These are phyloP conservation scores for Cirrhinus molitorella DNA, from an alignment of 2,797 vertebrate genomes.

Conservation along the genomic window DNA sequence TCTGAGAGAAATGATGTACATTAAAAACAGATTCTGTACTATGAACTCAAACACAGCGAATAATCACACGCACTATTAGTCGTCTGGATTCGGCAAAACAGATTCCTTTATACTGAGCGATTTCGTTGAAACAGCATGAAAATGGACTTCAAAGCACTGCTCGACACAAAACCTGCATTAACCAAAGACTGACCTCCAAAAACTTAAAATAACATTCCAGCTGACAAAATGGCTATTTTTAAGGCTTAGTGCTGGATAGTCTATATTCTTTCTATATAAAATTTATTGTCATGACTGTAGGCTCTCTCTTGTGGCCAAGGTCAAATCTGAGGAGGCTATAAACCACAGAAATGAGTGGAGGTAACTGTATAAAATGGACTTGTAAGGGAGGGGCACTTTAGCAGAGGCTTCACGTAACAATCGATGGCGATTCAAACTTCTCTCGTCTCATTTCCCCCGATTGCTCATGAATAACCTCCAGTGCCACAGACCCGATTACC, in stretches of 20 bases:
- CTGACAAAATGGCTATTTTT: constrained; percentile 29
- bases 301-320: constrained; percentile 48
- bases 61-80: constrained; percentile 18
- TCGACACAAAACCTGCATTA: constrained; percentile 45
- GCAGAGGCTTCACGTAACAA: constrained; percentile 23
- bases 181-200: constrained; percentile 45
- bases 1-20: constrained; percentile 7
- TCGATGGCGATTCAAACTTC: constrained; percentile 28
- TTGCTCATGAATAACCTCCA: constrained; percentile 47
- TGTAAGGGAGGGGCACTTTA: constrained; percentile 27
- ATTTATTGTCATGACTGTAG: constrained; percentile 17
- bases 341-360: constrained; percentile 44
- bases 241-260: constrained; percentile 33
- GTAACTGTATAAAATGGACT: constrained; percentile 45
- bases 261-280: constrained; percentile 43
- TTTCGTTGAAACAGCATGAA: constrained; percentile 4
- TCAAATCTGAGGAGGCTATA: constrained; percentile 48
- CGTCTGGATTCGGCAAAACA: background rate
- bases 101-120: constrained; percentile 12
- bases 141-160: constrained; percentile 18
- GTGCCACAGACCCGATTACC: constrained; percentile 44
- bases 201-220: constrained; percentile 50
- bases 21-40: constrained; percentile 28
- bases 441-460: constrained; percentile 16
- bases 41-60: constrained; percentile 18